Conservation (phyloP, 2,888 invertebrate genomes). For the Drosophila atroscutellata region DNA sequence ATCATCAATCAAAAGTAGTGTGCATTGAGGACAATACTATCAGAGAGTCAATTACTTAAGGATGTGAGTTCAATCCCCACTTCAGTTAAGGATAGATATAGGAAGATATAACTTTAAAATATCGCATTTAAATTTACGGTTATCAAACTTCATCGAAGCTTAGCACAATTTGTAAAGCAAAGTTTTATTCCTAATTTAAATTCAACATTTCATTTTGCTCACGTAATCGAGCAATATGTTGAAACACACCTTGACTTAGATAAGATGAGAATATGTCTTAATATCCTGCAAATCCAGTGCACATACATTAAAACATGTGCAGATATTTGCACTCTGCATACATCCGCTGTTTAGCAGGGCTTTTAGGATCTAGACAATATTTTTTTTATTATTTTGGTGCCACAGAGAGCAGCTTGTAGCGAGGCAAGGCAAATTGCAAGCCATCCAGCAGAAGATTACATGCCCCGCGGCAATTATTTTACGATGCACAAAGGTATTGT, state of each 20-base stretch:
- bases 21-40: background rate
- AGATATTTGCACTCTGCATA: slow-evolving; percentile 38
- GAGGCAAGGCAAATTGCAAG: slow-evolving; percentile 64
- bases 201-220: no score
- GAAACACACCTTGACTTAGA: slow-evolving; percentile 3
- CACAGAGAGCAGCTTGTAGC: slow-evolving; percentile 26
- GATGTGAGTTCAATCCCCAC: background rate
- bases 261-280: slow-evolving; percentile 31
- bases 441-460: slow-evolving; percentile 70
- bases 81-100: no score
- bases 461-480: slow-evolving; percentile 82
- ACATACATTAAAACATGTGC: slow-evolving; percentile 14
- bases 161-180: background rate
- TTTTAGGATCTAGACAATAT: slow-evolving; percentile 33
- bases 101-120: background rate
- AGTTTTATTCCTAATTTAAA: background rate
- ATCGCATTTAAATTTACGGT: background rate
- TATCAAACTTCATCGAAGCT: background rate
- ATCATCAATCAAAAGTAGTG: background rate
- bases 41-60: no score
- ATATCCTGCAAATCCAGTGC: slow-evolving; percentile 24
- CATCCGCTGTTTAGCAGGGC: slow-evolving; percentile 48
- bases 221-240: background rate
- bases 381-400: slow-evolving; percentile 14
- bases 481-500: slow-evolving; percentile 85